Base-by-base conservation (phyloP, 2,888 invertebrate species). In the Eilema caniola region DNA sequence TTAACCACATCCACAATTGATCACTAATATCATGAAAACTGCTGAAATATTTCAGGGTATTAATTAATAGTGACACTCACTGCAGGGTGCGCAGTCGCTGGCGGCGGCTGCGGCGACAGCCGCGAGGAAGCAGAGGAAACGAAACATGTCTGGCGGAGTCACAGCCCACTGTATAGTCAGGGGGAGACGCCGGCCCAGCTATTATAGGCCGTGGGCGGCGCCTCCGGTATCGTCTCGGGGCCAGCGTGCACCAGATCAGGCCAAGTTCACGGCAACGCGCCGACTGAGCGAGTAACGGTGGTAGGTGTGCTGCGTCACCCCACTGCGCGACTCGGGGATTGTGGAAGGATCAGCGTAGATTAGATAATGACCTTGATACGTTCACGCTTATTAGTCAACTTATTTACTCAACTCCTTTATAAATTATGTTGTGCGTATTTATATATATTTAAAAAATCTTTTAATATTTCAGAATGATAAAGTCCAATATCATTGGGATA, bases 151-250 rank as follows among this genome's bases (percentile, higher is more conserved):
- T 91, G 92, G 82, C 92, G 93, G 88, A 88, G 92, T 89, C 89
- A 88, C 90, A 88, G 87, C 84, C 88, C 85, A 87, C 83, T 94
- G 91, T 94, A 93, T 93, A 93, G 92, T 89, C 89, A 88, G 87
- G 87, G 89, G 93, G 93, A 93, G 93, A 90, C 93, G 93, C 92
- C 93, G 90, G 89, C 93, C 91, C 92, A 89, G 91, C 94, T 95
- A 95, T 95, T 95, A 95, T 95, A 95, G 93, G 93, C 93, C 92
- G 94, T 90, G 91, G 91, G 92, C 94, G 93, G 93, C 93, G 94
- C 90, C 92, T 91, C 93, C 88, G 93, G 92, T 92, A 93, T 92
- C 89, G 89, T 87, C 89, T 91, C 91, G 90, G 91, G 94, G 93
- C 93, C 93, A 93, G 91, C 92, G 92, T 92, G 85, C 85, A 80